Evolutionary conservation across 2,888 invertebrate species (phyloP).

Genomic region (Drosophila leonis): DNA sequence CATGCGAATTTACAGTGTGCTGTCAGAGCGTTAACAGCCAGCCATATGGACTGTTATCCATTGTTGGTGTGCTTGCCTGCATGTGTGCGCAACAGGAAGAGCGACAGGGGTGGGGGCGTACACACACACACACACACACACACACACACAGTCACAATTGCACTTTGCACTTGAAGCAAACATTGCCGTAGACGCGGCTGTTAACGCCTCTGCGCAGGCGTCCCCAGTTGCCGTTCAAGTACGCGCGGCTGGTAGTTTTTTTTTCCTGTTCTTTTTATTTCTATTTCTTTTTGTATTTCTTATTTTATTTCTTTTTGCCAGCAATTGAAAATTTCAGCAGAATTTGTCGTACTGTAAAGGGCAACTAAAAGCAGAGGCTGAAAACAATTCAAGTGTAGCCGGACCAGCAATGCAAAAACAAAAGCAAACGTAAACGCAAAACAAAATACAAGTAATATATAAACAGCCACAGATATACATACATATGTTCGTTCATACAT

Average conservation of each 20-base stretch:
- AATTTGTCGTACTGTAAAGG: conserved; percentile 24
- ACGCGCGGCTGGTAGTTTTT: conserved; percentile 2
- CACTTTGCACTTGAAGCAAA: conserved; percentile 41
- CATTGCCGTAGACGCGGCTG: conserved; percentile 18
- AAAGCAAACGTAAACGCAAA: conserved; percentile 30
- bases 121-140: neutral
- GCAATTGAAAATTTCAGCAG: conserved; percentile 53
- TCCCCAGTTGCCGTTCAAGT: conserved; percentile 31
- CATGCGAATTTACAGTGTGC: conserved; percentile 36
- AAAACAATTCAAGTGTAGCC: conserved; percentile 67
- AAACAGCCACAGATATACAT: neutral
- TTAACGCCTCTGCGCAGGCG: conserved; percentile 51
- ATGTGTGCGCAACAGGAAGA: conserved; percentile 1
- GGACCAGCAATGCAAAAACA: conserved; percentile 35
- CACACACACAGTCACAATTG: conserved; percentile 14
- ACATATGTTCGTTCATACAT: neutral
- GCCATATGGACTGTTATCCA: conserved; percentile 14
- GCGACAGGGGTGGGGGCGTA: neutral
- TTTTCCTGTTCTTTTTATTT: neutral
- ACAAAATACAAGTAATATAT: conserved; percentile 24
- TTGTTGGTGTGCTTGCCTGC: neutral
- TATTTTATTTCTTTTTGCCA: conserved; percentile 33
- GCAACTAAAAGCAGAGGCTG: conserved; percentile 22
- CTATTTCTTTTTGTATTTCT: neutral
- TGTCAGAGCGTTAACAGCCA: conserved; percentile 33